Conservation (phyloP, 2,888 invertebrate genomes). For the Phoenoteleia sp. region DNA sequence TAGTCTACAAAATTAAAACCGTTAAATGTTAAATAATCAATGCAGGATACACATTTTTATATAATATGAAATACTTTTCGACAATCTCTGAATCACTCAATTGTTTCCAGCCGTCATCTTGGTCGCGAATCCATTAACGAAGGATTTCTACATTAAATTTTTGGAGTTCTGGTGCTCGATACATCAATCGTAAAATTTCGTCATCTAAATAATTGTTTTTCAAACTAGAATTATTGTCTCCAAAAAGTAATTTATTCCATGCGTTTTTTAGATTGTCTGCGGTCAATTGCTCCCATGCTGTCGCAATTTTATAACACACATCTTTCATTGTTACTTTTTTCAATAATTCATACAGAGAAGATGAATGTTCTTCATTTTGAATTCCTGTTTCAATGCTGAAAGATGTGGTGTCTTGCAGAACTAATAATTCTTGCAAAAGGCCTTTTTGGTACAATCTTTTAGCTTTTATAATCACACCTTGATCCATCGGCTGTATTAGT, state of each 20-base stretch:
- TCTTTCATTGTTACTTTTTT: slow-evolving; percentile 10
- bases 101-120: slow-evolving; percentile 29
- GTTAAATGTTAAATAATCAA: too few species aligned
- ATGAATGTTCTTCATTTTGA: too few species aligned
- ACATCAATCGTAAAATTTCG: neutral
- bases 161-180: neutral
- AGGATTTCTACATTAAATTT: neutral
- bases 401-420: too few species aligned
- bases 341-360: neutral
- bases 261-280: slow-evolving; percentile 13
- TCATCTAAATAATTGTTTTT: neutral
- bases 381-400: too few species aligned
- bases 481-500: too few species aligned
- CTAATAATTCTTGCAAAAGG: too few species aligned
- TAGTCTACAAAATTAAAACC: too few species aligned
- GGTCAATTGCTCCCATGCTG: neutral
- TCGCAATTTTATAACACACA: slow-evolving; percentile 18
- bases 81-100: neutral
- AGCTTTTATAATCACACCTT: too few species aligned
- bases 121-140: neutral
- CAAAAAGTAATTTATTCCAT: slow-evolving; percentile 10
- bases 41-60: too few species aligned
- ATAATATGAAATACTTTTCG: neutral
- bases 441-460: too few species aligned
- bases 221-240: neutral